Conservation (phyloP, 2,113 vertebrate species). For the Esox niger region DNA sequence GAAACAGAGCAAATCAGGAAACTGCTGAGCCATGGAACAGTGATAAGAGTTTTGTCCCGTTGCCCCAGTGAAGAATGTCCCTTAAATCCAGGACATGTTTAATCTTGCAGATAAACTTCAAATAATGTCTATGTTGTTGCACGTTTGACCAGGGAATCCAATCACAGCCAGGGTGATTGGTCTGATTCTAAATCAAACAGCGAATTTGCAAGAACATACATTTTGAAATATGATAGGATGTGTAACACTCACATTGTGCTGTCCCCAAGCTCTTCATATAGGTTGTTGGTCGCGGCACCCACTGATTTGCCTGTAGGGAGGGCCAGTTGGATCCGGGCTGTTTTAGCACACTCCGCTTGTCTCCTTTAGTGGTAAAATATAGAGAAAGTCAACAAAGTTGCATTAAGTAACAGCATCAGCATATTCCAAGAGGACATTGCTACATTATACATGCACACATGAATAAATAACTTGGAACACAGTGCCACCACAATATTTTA, state of each 20-base stretch:
- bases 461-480: background rate
- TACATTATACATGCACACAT: constrained; percentile 14
- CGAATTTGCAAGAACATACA: background rate
- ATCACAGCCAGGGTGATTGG: too few relatives aligned
- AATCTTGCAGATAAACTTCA: too few relatives aligned
- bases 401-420: background rate
- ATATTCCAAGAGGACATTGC: too few relatives aligned
- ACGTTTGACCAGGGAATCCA: too few relatives aligned
- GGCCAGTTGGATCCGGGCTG: constrained; percentile 91
- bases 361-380: constrained; percentile 66
- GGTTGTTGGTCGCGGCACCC: constrained; percentile 76
- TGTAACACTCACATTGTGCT: constrained; percentile 84
- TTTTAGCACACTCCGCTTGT: constrained; percentile 96
- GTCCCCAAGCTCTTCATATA: constrained; percentile 93
- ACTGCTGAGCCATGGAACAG: too few relatives aligned
- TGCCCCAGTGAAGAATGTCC: too few relatives aligned
- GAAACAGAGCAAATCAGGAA: too few relatives aligned
- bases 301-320: constrained; percentile 81
- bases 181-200: too few relatives aligned
- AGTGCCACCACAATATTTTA: background rate
- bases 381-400: constrained; percentile 31
- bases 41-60: too few relatives aligned
- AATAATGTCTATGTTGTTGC: too few relatives aligned
- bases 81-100: too few relatives aligned
- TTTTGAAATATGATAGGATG: constrained; percentile 42